Evolutionary conservation across 2,113 vertebrate genomes (phyloP).

Genomic region (Chunga burmeisteri): DNA sequence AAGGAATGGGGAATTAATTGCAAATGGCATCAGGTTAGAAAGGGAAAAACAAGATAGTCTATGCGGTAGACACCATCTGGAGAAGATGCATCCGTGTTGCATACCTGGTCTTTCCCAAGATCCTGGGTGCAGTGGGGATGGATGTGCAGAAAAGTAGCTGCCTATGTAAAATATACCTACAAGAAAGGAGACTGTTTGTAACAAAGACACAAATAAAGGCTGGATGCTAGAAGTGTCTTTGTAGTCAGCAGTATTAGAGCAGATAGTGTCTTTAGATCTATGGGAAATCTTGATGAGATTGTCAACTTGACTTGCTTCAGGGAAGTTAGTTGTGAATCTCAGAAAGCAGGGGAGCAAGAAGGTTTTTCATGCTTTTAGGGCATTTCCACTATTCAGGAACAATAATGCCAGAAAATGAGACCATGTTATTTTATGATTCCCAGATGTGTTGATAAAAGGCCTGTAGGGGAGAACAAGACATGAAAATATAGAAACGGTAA

Average conservation of each 20-base stretch:
- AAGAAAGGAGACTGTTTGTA: not conserved
- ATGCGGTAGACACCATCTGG: not conserved
- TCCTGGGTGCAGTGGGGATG: fast-evolving
- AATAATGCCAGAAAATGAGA: not conserved
- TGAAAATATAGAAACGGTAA: not conserved
- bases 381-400: not conserved
- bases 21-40: not conserved
- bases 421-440: not conserved
- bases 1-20: not conserved
- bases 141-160: not conserved
- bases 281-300: not conserved
- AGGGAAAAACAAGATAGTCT: not conserved
- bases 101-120: not conserved
- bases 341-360: not conserved
- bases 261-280: not conserved
- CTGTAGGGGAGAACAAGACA: not conserved
- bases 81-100: not conserved
- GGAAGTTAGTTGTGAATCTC: not conserved
- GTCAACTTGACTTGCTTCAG: not conserved
- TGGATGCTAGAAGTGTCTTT: not conserved
- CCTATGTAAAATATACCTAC: not conserved
- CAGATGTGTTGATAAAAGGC: not conserved
- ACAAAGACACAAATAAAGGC: not conserved
- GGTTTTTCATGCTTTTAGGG: not conserved
- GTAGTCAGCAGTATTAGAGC: not conserved